Conservation (phyloP, 2,113 vertebrate species). For the Etheostoma cragini region DNA sequence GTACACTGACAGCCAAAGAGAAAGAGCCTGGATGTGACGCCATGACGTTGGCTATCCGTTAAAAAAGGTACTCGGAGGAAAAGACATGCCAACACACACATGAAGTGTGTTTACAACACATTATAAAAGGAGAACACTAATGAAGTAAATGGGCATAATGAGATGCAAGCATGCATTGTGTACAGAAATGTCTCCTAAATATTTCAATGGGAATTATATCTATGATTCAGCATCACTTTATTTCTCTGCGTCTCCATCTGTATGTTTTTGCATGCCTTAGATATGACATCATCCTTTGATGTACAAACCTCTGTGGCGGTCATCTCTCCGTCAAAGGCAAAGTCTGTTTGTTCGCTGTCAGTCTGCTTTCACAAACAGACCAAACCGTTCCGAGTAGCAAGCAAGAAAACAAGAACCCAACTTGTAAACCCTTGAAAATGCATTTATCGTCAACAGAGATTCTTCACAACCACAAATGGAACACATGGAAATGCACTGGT, state of each 20-base stretch:
- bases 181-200: background rate
- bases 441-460: conserved; percentile 24
- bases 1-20: background rate
- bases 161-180: conserved; percentile 3
- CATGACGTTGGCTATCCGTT: conserved; percentile 7
- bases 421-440: conserved; percentile 75
- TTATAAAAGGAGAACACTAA: background rate
- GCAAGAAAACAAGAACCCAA: conserved; percentile 85
- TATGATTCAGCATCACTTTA: background rate
- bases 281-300: background rate
- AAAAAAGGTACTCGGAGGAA: background rate
- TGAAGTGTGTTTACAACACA: background rate
- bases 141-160: background rate
- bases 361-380: conserved; percentile 87
- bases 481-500: conserved; percentile 67
- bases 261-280: conserved; percentile 20
- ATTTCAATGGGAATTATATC: background rate
- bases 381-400: conserved; percentile 83
- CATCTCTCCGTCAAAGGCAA: conserved; percentile 93
- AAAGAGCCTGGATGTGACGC: rapidly evolving
- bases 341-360: conserved; percentile 96
- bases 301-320: conserved; percentile 96
- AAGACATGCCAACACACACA: background rate
- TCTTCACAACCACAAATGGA: conserved; percentile 62
- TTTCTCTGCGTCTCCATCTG: background rate